Evolutionary conservation across 1,140 invertebrate species (phyloP).

Genomic region (Epicauta chinensis): DNA sequence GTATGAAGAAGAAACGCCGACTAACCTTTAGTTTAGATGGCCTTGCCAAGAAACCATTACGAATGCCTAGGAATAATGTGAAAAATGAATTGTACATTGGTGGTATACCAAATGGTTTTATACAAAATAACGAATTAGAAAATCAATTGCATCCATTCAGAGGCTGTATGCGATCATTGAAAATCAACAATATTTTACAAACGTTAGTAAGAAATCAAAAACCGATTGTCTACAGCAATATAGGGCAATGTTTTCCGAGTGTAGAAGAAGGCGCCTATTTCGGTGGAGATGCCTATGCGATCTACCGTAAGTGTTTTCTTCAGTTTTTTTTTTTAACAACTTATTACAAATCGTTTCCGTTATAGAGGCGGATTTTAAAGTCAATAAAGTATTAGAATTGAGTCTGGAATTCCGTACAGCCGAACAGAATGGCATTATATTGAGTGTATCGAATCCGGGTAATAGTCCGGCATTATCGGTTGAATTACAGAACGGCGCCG

Average conservation of each 20-base stretch:
- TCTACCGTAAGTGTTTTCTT: slow-evolving; percentile 60
- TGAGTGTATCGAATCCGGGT: slow-evolving; percentile 60
- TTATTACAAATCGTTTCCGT: slow-evolving; percentile 33
- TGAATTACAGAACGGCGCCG: slow-evolving; percentile 70
- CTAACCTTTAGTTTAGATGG: slow-evolving; percentile 64
- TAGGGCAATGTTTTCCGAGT: slow-evolving; percentile 80
- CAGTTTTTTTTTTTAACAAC: background rate
- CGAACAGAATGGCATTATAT: slow-evolving; percentile 70
- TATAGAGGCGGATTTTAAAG: slow-evolving; percentile 62
- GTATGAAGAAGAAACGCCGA: slow-evolving; percentile 40
- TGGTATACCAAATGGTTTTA: slow-evolving; percentile 57
- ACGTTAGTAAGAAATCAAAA: slow-evolving; percentile 58
- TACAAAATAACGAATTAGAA: slow-evolving; percentile 19
- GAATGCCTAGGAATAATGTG: slow-evolving; percentile 61
- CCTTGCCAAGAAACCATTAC: slow-evolving; percentile 55
- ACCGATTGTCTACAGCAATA: slow-evolving; percentile 54
- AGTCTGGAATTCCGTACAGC: slow-evolving; percentile 79
- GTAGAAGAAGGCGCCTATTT: slow-evolving; percentile 85
- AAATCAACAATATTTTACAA: slow-evolving; percentile 69
- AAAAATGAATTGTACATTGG: slow-evolving; percentile 72
- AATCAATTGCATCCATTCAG: slow-evolving; percentile 67
- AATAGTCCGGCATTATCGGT: slow-evolving; percentile 64
- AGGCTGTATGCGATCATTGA: slow-evolving; percentile 73
- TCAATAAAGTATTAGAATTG: slow-evolving; percentile 63
- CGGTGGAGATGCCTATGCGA: slow-evolving; percentile 71